Base-by-base conservation (phyloP, 2,113 vertebrate species). In the Callipepla californica region DNA sequence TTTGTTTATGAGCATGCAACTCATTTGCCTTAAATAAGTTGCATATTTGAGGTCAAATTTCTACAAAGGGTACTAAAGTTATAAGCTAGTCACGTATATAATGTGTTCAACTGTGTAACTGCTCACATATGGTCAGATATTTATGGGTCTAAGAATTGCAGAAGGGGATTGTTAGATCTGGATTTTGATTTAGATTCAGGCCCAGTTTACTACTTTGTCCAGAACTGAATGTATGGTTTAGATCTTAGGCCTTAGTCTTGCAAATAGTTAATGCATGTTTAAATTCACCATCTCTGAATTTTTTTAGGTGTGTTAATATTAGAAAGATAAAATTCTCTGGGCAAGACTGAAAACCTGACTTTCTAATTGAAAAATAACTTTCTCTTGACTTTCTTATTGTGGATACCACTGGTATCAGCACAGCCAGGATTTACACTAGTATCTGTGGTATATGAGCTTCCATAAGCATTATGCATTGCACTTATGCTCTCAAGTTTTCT, bases 111-210 rank as follows among this genome's bases (percentile, higher is more conserved):
- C 36, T 36, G 28, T 47, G 21, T 63, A 80, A 73, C 62, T 85
- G 44, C 40, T 90, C 25, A 65, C 28, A 45, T 90, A 85, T 45
- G 36, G 76, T 73, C 55, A 77, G 75, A 79, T 73, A 88, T 58
- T 80, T 80, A 79, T 66, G 22, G 78, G 38, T 30, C 36, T 65
- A 68, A 59, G 61, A 83, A 69, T 77, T 85, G 19, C 30, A 88
- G 55, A 53, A 82, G 26, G 30, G 2, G 11, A 6, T 83, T 95
- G 68, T 62, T 83, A 85, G 72, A 65, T 70, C 20, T 80, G 53
- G 40, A 70, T 62, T 59, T 93, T 86, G 70, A 80, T 93, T 92
- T 86, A 78, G 77, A 51, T 80, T 70, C 51, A 85, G 8, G 5
- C 75, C 28, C 28, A 63, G 42, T 75, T 69, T 90, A 77, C 92